Evolutionary conservation across 2,888 invertebrate genomes (phyloP), one percentile per base, ranked within the genome.

Genomic region (Hololepta plana): DNA sequence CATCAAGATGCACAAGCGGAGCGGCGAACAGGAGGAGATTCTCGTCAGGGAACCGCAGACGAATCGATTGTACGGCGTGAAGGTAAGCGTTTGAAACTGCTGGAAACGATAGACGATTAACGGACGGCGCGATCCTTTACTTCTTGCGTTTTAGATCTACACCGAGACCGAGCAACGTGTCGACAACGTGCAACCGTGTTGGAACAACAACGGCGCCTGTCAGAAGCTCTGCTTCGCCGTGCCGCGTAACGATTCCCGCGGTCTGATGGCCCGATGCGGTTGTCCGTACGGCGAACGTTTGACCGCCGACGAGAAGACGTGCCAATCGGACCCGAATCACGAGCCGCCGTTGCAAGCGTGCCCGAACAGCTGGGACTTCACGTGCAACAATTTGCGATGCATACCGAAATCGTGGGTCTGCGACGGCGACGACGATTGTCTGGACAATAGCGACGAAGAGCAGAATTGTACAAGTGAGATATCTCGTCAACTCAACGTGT

Each of bases 341-440:
- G 88, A 91, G 51, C 85, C 87, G 0, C 81, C 85, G 0, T 67
- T 82, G 1, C 76, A 82, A 40, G 77, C 87, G 0, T 93, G 93
- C 45, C 82, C 85, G 0, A 87, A 87, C 44, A 65, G 75, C 2
- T 87, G 87, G 77, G 85, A 91, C 57, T 93, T 93, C 49, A 87
- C 87, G 0, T 95, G 95, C 49, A 72, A 74, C 41, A 91, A 91
- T 52, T 85, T 88, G 47, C 58, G 84, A 14, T 90, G 88, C 46
- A 84, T 91, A 26, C 87, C 88, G 0, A 84, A 84, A 48, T 80
- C 82, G 5, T 93, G 91, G 91, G 77, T 88, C 2, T 93, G 93
- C 49, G 91, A 93, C 47, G 91, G 90, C 0, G 93, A 93, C 42
- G 84, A 93, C 45, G 93, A 95, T 48, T 95, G 95, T 43, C 58